Conservation (phyloP, 2,113 vertebrate species). For the Drymodes brunneopygia region DNA sequence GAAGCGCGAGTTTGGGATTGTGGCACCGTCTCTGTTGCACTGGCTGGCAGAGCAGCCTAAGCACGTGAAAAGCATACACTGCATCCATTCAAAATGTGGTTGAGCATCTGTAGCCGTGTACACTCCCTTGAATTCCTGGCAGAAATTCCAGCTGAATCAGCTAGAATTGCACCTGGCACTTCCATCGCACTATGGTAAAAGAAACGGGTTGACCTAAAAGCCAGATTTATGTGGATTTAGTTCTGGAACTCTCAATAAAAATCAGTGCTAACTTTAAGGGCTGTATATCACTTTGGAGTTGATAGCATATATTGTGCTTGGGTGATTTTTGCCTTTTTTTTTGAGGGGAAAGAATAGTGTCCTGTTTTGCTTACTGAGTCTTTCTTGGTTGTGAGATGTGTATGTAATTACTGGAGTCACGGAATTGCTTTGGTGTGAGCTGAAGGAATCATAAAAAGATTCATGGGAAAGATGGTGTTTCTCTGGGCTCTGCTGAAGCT, state of each 20-base stretch:
- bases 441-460: constrained; percentile 1
- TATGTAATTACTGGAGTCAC: not conserved
- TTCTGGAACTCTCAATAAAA: constrained; percentile 38
- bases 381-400: not conserved
- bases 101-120: constrained; percentile 1
- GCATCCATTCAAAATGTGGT: constrained; percentile 24
- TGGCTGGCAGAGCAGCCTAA: constrained; percentile 8
- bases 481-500: not conserved
- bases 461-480: constrained; percentile 16
- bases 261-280: not conserved
- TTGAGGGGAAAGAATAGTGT: not conserved
- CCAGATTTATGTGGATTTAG: constrained; percentile 53
- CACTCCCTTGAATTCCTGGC: constrained; percentile 50
- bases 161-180: constrained; percentile 50
- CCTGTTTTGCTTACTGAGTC: not conserved
- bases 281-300: not conserved
- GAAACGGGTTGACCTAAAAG: constrained; percentile 1
- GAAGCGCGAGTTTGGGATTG: not conserved
- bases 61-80: constrained; percentile 28
- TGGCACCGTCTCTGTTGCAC: not conserved
- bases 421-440: not conserved
- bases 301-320: not conserved
- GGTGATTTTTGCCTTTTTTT: not conserved
- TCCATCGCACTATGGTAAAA: not conserved
- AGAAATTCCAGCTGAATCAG: constrained; percentile 56